Base-by-base conservation (phyloP, 1,140 invertebrate genomes). In the Drosophila tsacasi region DNA sequence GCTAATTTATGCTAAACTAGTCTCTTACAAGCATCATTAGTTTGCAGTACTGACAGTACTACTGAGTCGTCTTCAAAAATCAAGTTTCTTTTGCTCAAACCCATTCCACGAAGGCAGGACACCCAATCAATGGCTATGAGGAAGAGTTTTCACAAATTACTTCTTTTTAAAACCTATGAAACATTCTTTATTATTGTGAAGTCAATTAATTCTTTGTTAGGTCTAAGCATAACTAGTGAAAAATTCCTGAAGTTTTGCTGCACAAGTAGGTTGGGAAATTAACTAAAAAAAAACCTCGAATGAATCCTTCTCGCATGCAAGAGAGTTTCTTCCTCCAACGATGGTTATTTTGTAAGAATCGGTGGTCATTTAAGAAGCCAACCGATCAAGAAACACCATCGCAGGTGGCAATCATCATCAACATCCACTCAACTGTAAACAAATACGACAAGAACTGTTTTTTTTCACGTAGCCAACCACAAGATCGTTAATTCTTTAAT, bases 401-500 rank as follows among this genome's bases (percentile, higher is more conserved):
- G 40, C 27, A 62, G 57, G 13, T 44, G 27, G 19, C 25, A 19
- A 40, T 61, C 35, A 63, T 65, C 63, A 21, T 32, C 63, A 30
- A 57, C 32, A 57, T 39, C 54, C 54, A 57, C 54, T 55, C 52
- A 39, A 57, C 23, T 71, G 52, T 69, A 71, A 73, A 73, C 71
- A 73, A 74, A 73, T 73, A 73, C 67, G 42, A 72, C 67, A 73
- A 72, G 52, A 64, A 40, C 47, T 35, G 19, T 32, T 52, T 73
- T 73, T 59, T 73, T 74, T 73, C 55, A 73, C 68, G 46, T 73
- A 73, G 57, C 68, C 71, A 69, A 78, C 75, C 75, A 78, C 75
- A 78, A 69, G 46, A 78, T 77, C 64, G 75, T 78, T 78, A 78
- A 78, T 78, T 78, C 75, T 78, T 78, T 78, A 78, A 78, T 78